These are phyloP conservation scores for Orientallactaga bullata DNA, from an alignment of 2,113 vertebrate species.

Conservation along the genomic window DNA sequence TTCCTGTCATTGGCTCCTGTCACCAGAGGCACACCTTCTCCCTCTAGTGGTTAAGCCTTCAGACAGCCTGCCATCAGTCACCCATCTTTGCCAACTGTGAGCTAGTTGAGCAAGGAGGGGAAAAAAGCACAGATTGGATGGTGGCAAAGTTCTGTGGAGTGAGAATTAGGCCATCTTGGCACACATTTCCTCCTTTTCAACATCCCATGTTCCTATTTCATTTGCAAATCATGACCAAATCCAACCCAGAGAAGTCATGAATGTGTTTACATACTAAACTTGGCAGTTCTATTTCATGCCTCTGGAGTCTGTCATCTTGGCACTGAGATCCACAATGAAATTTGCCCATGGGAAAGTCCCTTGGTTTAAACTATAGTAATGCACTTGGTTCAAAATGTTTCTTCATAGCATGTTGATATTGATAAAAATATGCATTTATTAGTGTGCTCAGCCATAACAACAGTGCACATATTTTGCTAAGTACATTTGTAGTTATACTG, in stretches of 20 bases:
- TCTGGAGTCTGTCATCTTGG: not conserved
- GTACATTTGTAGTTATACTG: not conserved
- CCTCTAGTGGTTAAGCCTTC: conserved; percentile 79
- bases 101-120: not conserved
- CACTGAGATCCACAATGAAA: not conserved
- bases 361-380: conserved; percentile 24
- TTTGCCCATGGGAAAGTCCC: not conserved
- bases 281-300: not conserved
- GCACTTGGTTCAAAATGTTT: conserved; percentile 13
- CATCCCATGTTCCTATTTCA: not conserved
- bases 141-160: not conserved
- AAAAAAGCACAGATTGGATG: not conserved
- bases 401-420: not conserved
- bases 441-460: conserved; percentile 1
- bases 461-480: not conserved
- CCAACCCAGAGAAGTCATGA: conserved; percentile 3
- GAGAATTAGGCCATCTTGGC: not conserved
- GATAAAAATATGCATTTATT: conserved; percentile 19
- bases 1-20: conserved; percentile 60
- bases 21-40: conserved; percentile 79
- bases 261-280: not conserved
- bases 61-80: not conserved
- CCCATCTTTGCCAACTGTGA: not conserved
- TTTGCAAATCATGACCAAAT: not conserved
- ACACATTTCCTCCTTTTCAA: not conserved